A percentile compares a stretch with the other conserved stretches of the same genome.
These are phyloP conservation scores for Ylistrum balloti DNA, from an alignment of 1,140 invertebrate species.

Conservation along the genomic window DNA sequence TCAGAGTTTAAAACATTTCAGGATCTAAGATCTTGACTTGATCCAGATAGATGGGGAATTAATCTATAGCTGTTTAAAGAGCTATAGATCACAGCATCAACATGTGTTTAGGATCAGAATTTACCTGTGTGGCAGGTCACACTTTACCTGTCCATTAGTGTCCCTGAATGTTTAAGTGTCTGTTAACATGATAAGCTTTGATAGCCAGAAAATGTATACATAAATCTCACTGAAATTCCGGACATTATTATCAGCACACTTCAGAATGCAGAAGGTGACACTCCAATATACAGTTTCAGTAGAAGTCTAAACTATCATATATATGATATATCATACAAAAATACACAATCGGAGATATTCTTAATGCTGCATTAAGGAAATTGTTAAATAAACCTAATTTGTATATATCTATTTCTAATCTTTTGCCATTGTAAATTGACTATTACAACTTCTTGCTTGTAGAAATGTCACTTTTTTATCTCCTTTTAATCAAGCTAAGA, in stretches of 20 bases:
- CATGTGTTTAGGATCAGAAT: not conserved
- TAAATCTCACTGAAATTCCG: not conserved
- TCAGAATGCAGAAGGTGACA: not conserved
- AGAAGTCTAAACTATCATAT: too few relatives aligned
- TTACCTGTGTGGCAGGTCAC: too few relatives aligned
- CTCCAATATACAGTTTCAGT: not conserved
- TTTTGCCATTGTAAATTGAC: too few relatives aligned
- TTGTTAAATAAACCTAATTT: too few relatives aligned
- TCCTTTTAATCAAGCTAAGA: too few relatives aligned
- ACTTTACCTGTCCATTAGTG: not conserved
- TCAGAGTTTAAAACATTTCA: not conserved
- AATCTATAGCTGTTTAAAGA: conserved; percentile 1
- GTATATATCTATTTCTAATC: too few relatives aligned
- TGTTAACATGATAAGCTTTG: conserved; percentile 8
- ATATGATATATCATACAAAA: too few relatives aligned
- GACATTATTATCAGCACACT: not conserved
- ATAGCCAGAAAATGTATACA: not conserved
- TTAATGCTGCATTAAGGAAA: too few relatives aligned
- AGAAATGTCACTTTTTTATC: too few relatives aligned
- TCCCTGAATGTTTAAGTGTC: not conserved
- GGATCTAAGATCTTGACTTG: not conserved
- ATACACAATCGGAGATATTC: too few relatives aligned
- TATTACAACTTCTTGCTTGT: too few relatives aligned
- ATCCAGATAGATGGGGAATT: not conserved
- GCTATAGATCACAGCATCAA: not conserved